These are phyloP conservation scores for Periphyllus acericola DNA, from an alignment of 2,888 invertebrate species.

Conservation along the genomic window DNA sequence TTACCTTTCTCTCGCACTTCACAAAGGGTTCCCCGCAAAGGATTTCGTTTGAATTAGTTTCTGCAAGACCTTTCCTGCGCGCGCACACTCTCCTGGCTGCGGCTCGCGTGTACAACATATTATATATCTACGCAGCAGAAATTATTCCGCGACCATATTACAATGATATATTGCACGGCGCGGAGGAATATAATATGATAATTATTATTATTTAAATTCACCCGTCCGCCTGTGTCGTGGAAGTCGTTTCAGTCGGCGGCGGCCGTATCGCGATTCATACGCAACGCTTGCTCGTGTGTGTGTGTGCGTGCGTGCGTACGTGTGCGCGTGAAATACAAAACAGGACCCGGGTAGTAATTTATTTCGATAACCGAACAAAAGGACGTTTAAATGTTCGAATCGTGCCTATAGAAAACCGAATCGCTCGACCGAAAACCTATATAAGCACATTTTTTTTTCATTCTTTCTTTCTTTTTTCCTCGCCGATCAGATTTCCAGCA, in stretches of 20 bases:
- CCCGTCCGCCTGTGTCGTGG: background rate
- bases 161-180: too few relatives aligned
- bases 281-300: too few relatives aligned
- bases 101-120: background rate
- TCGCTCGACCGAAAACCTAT: background rate
- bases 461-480: too few relatives aligned
- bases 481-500: background rate
- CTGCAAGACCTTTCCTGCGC: background rate
- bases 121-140: background rate
- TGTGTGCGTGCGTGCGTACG: background rate
- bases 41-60: background rate
- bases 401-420: background rate
- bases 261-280: too few relatives aligned
- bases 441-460: too few relatives aligned
- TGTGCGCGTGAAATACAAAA: background rate
- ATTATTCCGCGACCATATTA: background rate
- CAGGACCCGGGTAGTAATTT: background rate
- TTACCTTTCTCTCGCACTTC: background rate
- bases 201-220: too few relatives aligned
- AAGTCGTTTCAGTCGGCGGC: too few relatives aligned
- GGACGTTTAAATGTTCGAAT: background rate
- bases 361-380: conserved; percentile 23
- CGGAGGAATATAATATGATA: too few relatives aligned
- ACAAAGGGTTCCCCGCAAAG: background rate
- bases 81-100: background rate